Evolutionary conservation across 2,888 invertebrate genomes (phyloP), one percentile per base, ranked within the genome.

Genomic region (Stomorhina lunata): DNA sequence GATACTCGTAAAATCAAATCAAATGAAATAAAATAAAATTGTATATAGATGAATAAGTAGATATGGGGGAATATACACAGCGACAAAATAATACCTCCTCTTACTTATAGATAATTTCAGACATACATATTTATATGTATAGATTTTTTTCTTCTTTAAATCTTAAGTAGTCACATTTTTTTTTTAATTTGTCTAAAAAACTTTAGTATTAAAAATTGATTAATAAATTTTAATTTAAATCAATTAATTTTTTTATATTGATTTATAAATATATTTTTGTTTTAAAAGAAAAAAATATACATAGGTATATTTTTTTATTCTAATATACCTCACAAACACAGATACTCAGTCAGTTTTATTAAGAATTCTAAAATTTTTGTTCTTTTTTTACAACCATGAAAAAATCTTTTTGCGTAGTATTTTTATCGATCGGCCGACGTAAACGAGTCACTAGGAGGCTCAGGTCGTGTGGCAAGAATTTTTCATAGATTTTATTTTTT

Each of bases 401-500:
- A 73, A 72, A 73, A 66, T 66, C 86, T 87, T 89, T 89, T 89
- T 90, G 90, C 90, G 89, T 89, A 89, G 88, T 89, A 90, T 88
- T 88, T 88, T 89, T 89, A 90, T 89, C 88, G 89, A 89, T 89
- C 79, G 84, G 71, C 72, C 72, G 80, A 77, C 73, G 77, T 80
- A 83, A 83, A 80, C 77, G 79, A 79, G 61, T 81, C 66, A 71
- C 72, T 81, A 69, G 61, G 50, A 81, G 81, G 78, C 73, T 76
- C 37, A 79, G 69, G 69, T 82, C 69, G 73, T 75, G 71, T 71
- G 75, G 66, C 69, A 79, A 66, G 45, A 79, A 79, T 63, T 69
- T 75, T 68, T 73, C n/a, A 50, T 61, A 73, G 34, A 75, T 34
- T 65, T 40, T 40, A 57, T 77, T 76, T 27, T n/a, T 81, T 61